Conservation (phyloP, 2,888 invertebrate genomes). For the Sepiola atlantica region DNA sequence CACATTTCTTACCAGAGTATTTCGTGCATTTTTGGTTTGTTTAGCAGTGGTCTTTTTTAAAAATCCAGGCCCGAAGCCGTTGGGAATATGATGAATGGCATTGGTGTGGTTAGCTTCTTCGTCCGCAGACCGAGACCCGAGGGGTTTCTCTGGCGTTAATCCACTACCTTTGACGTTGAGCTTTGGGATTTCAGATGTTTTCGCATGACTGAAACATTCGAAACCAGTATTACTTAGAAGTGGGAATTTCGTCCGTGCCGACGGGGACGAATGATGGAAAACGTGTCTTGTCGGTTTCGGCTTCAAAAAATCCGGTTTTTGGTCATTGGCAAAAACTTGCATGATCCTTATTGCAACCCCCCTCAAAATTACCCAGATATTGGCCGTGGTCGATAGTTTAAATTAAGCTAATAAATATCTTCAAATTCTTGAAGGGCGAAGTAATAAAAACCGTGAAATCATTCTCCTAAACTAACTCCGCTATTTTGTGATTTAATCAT, state of each 20-base stretch:
- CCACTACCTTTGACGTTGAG: not conserved
- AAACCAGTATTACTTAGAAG: not conserved
- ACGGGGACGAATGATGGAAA: not conserved
- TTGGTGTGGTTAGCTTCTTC: not conserved
- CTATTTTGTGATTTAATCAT: not conserved
- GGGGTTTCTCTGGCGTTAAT: not conserved
- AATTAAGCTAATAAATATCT: not conserved
- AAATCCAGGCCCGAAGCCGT: not conserved
- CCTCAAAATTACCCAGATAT: too few relatives aligned
- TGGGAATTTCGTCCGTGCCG: not conserved
- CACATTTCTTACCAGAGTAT: not conserved
- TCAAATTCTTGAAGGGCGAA: not conserved
- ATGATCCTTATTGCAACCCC: not conserved
- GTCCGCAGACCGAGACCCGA: not conserved
- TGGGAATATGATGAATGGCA: not conserved
- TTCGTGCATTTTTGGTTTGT: not conserved
- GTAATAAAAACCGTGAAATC: not conserved
- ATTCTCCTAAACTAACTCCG: not conserved
- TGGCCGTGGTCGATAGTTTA: not conserved
- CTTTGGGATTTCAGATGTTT: not conserved
- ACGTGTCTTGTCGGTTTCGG: not conserved
- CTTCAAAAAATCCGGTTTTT: not conserved
- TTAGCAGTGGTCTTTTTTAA: not conserved
- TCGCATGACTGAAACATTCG: not conserved
- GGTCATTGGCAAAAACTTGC: not conserved